Evolutionary conservation across 2,113 vertebrate genomes (phyloP).

Genomic region (Colossoma macropomum): DNA sequence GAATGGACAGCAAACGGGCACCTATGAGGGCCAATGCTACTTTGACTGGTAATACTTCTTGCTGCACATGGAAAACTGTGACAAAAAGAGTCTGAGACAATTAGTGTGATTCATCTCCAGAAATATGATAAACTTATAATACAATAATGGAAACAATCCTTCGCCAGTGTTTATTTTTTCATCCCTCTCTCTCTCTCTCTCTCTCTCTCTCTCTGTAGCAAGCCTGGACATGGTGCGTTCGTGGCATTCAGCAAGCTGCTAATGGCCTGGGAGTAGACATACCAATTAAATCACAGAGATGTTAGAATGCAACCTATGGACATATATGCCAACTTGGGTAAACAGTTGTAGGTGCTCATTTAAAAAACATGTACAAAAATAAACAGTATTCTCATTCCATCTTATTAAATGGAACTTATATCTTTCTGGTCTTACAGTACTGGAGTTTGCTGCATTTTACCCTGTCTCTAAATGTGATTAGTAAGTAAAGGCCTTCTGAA

Average conservation of each 20-base stretch:
- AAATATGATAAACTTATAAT: neutral
- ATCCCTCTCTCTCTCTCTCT: neutral
- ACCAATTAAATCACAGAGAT: neutral
- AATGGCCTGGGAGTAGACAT: slow-evolving; percentile 79
- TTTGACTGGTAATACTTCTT: slow-evolving; percentile 73
- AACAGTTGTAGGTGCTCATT: neutral
- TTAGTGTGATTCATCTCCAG: neutral
- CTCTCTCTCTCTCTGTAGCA: slow-evolving; percentile 62
- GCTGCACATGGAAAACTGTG: neutral
- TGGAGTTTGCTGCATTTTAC: neutral
- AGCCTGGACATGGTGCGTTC: slow-evolving; percentile 74
- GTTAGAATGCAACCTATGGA: neutral
- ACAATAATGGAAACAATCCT: neutral
- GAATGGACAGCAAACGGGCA: slow-evolving; percentile 62
- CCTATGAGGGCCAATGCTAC: slow-evolving; percentile 68
- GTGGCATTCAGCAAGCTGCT: slow-evolving; percentile 79
- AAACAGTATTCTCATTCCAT: neutral
- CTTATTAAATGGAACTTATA: neutral
- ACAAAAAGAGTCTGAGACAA: neutral
- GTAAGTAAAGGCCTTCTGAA: neutral
- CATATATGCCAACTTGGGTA: neutral
- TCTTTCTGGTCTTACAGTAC: neutral
- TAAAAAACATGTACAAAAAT: neutral
- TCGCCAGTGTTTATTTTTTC: neutral
- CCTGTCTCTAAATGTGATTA: neutral